Evolutionary conservation across 2,888 invertebrate genomes (phyloP), one percentile per base, ranked within the genome.

Genomic region (Ctena decussata): DNA sequence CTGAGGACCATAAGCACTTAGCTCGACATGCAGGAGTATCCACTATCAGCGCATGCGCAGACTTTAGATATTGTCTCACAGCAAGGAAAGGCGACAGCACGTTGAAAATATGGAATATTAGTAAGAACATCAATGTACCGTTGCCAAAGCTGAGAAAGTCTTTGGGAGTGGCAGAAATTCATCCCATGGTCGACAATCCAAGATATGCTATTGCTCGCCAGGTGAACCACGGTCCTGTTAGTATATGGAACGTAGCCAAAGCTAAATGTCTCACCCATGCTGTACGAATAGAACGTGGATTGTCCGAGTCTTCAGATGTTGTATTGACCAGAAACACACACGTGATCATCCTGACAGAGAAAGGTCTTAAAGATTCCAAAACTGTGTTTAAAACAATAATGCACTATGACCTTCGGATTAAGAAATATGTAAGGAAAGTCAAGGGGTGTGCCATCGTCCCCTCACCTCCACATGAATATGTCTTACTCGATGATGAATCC

Each of bases 1-100:
- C 95, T 0, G 95, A 95, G 81, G 95, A 95, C 75, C 95, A 95
- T 87, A 95, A 95, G 83, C 95, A 95, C 87, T 82, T 95, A n/a
- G 95, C 94, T 5, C 86, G 91, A 8, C 95, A 95, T 84, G 87
- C 94, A 41, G 91, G 92, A 0, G 90, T 93, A 21, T 92, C 94
- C 35, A 86, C 90, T 11, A 89, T 94, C 53, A 92, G 93, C 21
- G 94, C 94, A 24, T 93, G 94, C 77, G 85, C 91, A 1, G 94
- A 95, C 77, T 93, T 95, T 60, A 89, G 93, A 27, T 94, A 89
- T 82, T 93, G 94, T 49, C 77, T 95, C 24, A 95, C 95, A 0
- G 94, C 94, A 3, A 89, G 92, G 11, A 90, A 84, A 74, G 91
- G 91, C 2, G 94, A 95, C 76, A 93, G 92, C 71, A 90, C 91